Evolutionary conservation across 2,888 invertebrate species (phyloP).

Genomic region (Macaria notata): DNA sequence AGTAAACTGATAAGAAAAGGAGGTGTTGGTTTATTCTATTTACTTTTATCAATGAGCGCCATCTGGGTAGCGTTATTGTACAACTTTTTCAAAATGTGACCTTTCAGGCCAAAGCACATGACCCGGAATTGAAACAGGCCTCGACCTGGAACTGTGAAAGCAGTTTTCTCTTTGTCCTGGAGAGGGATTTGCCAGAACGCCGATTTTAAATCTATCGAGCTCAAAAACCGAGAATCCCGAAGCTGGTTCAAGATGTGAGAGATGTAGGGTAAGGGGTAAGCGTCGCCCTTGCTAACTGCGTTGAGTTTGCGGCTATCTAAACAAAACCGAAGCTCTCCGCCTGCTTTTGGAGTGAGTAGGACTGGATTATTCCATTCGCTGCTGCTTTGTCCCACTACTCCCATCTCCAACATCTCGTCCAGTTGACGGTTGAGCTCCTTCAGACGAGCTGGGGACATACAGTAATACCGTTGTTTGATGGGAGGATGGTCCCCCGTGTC

Average conservation of each 20-base stretch:
- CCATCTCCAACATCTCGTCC: slow-evolving; percentile 34
- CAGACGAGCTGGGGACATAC: slow-evolving; percentile 37
- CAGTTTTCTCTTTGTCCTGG: slow-evolving; percentile 28
- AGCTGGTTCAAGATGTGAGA: slow-evolving; percentile 39
- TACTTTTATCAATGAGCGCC: too few species aligned
- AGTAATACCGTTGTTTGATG: slow-evolving; percentile 35
- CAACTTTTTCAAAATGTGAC: too few species aligned
- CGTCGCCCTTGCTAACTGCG: slow-evolving; percentile 26
- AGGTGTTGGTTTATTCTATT: too few species aligned
- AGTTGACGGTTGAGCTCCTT: slow-evolving; percentile 26
- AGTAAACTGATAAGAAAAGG: too few species aligned
- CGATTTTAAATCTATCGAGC: slow-evolving; percentile 29
- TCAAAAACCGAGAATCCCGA: slow-evolving; percentile 32
- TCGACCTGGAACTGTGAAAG: slow-evolving; percentile 28
- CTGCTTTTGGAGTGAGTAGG: slow-evolving; percentile 25
- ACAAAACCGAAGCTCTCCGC: slow-evolving; percentile 35
- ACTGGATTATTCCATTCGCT: slow-evolving; percentile 34
- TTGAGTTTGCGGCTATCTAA: slow-evolving; percentile 35
- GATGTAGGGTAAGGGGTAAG: slow-evolving; percentile 30
- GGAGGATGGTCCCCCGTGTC: slow-evolving; percentile 36
- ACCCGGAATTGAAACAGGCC: slow-evolving; percentile 22
- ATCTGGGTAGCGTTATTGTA: too few species aligned
- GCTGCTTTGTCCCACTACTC: slow-evolving; percentile 33
- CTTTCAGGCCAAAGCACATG: slow-evolving; percentile 10
- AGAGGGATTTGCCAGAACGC: slow-evolving; percentile 34